Evolutionary conservation across 2,888 invertebrate genomes (phyloP).

Genomic region (Drosophila borborema): DNA sequence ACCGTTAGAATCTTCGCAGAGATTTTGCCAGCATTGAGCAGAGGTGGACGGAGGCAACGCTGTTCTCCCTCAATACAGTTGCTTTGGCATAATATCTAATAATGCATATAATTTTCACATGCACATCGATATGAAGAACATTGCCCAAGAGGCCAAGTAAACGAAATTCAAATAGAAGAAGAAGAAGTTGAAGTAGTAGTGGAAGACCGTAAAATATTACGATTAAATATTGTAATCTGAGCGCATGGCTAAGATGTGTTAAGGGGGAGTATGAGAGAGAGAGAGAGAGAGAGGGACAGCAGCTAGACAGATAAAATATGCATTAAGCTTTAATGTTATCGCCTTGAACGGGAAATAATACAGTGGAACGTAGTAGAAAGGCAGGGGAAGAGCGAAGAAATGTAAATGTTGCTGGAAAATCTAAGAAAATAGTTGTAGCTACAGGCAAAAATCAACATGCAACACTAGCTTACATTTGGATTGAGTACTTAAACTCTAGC

Average conservation of each 20-base stretch:
- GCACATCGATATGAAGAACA: constrained; percentile 50
- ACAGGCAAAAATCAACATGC: background rate
- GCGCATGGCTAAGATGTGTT: constrained; percentile 15
- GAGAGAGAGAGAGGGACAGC: background rate
- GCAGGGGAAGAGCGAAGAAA: background rate
- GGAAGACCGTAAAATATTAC: constrained; percentile 65
- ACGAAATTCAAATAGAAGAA: constrained; percentile 15
- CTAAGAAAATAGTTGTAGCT: background rate
- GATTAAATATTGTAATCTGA: constrained; percentile 70
- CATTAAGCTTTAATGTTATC: constrained; percentile 54
- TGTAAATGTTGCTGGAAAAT: background rate
- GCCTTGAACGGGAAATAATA: constrained; percentile 22
- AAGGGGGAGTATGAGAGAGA: background rate
- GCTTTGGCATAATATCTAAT: constrained; percentile 75
- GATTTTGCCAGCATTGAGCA: constrained; percentile 21
- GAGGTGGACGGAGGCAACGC: background rate
- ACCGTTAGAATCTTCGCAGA: constrained; percentile 62
- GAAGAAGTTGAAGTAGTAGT: constrained; percentile 4
- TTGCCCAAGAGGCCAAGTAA: constrained; percentile 21
- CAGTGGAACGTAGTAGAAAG: constrained; percentile 9
- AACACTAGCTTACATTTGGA: background rate
- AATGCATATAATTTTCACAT: constrained; percentile 80
- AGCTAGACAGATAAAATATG: constrained; percentile 20
- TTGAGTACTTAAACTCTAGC: background rate
- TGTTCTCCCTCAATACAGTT: constrained; percentile 10